These are phyloP conservation scores for Morone saxatilis DNA, from an alignment of 2,113 vertebrate species.

Conservation along the genomic window DNA sequence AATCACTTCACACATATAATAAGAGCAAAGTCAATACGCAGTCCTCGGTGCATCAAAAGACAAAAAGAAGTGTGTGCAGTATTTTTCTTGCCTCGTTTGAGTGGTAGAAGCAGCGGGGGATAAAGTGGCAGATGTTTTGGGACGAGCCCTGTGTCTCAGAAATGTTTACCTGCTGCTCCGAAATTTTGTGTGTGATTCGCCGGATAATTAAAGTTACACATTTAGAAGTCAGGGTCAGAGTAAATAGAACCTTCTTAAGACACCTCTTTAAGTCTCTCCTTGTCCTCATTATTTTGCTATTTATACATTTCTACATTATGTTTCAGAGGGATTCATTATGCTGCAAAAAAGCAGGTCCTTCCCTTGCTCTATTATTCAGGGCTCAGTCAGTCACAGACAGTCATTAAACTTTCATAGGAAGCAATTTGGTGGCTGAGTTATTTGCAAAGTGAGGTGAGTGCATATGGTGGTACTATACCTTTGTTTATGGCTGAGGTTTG, in stretches of 20 bases:
- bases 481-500: constrained; percentile 50
- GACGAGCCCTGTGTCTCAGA: constrained; percentile 31
- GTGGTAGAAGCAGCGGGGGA: constrained; percentile 9
- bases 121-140: constrained; percentile 59
- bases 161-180: constrained; percentile 51
- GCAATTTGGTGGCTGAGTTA: constrained; percentile 76
- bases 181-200: constrained; percentile 25
- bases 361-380: constrained; percentile 81
- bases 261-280: constrained; percentile 37
- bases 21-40: background rate
- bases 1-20: constrained; percentile 17
- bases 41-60: background rate
- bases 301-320: constrained; percentile 52
- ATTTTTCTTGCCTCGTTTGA: constrained; percentile 3
- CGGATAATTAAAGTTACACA: constrained; percentile 51
- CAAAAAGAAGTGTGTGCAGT: background rate
- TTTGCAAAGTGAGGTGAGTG: constrained; percentile 77
- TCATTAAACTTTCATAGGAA: constrained; percentile 84
- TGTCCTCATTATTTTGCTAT: constrained; percentile 55
- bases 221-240: constrained; percentile 35
- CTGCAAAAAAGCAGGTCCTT: constrained; percentile 70
- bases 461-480: constrained; percentile 57
- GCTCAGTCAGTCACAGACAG: constrained; percentile 81
- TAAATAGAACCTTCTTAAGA: constrained; percentile 28
- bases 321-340: constrained; percentile 78